phyloP scores from a whole-genome alignment of 2,888 invertebrate genomes.

The Agrypnus murinus region DNA sequence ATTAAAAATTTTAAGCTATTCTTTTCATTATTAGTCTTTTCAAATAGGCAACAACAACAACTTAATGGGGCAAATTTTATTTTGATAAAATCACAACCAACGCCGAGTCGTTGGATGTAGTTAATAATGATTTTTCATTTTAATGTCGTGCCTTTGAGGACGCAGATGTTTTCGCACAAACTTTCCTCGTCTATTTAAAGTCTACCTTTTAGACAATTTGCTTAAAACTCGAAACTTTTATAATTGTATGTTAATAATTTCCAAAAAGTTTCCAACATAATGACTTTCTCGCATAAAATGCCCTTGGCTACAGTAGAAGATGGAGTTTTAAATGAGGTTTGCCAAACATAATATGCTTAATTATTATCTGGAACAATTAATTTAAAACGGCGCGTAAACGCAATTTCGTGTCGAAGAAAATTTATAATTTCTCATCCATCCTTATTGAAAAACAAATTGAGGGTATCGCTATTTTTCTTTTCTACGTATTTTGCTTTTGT shows the following conservation, averaged over 20 bases:
- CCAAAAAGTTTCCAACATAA: slow-evolving; percentile 21
- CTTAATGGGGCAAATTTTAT: background rate
- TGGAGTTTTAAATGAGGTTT: slow-evolving; percentile 30
- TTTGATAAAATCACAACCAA: slow-evolving; percentile 1
- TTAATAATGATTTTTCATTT: slow-evolving; percentile 6
- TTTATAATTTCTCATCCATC: slow-evolving; percentile 22
- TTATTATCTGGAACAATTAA: slow-evolving; percentile 43
- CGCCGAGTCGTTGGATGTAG: background rate
- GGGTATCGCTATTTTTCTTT: background rate
- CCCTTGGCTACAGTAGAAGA: slow-evolving; percentile 26
- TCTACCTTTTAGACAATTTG: slow-evolving; percentile 36
- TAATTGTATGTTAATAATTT: slow-evolving; percentile 47
- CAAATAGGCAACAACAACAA: background rate
- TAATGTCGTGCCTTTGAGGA: background rate
- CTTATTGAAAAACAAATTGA: slow-evolving; percentile 4
- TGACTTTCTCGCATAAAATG: slow-evolving; percentile 33
- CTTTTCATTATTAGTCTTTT: background rate
- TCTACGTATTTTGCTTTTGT: background rate
- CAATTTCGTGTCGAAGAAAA: background rate
- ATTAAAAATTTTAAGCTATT: slow-evolving; percentile 9
- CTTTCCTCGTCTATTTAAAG: slow-evolving; percentile 14
- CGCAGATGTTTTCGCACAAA: slow-evolving; percentile 23
- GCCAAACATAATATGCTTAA: slow-evolving; percentile 37
- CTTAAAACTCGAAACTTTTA: slow-evolving; percentile 40
- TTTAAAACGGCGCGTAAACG: slow-evolving; percentile 17